Base-by-base conservation (phyloP, 2,113 vertebrate genomes). In the Agapornis roseicollis region DNA sequence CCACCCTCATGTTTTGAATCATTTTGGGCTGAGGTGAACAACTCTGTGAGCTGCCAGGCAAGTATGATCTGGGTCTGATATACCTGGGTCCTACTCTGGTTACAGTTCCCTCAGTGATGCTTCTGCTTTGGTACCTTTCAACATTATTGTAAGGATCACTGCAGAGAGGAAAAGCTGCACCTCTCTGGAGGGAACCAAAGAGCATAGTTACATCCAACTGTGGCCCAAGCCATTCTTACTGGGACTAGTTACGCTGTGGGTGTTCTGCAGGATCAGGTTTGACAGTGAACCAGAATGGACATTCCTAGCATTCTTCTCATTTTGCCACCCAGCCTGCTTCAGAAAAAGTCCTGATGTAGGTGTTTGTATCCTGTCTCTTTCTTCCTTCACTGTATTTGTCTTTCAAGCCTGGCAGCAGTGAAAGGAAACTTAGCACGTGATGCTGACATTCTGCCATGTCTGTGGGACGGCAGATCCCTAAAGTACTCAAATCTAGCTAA, bases 361-460 rank as follows among this genome's bases (percentile, higher is more conserved):
- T 96, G 96, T 96, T 96, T 91, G 84, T 66, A 96, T 96, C 93
- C 82, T 92, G 96, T 95, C 93, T 96, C 86, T 87, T 96, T 94
- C 94, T 94, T 96, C 78, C 68, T 94, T 95, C 86, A 80, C 88
- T 37, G 72, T 95, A 92, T 96, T 96, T 96, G 80, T 89, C 96
- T 96, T 96, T 96, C 90, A 95, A 90, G 92, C 90, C 96, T 97
- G 96, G 96, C 96, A 97, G 95, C 66, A 80, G 86, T 90, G 86
- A 92, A 96, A 96, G 90, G 94, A 97, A 97, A 96, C 66, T 95
- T 93, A 96, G 95, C 95, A 97, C 84, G 95, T 95, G 96, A 96
- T 85, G 74, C 86, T 92, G 96, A 96, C 78, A 73, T 69, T 65
- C 70, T 95, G 92, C 96, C 90, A 95, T 65, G 88, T 65, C 84